Evolutionary conservation across 1,140 invertebrate species (phyloP).

Genomic region (Anoplolepis gracilipes): DNA sequence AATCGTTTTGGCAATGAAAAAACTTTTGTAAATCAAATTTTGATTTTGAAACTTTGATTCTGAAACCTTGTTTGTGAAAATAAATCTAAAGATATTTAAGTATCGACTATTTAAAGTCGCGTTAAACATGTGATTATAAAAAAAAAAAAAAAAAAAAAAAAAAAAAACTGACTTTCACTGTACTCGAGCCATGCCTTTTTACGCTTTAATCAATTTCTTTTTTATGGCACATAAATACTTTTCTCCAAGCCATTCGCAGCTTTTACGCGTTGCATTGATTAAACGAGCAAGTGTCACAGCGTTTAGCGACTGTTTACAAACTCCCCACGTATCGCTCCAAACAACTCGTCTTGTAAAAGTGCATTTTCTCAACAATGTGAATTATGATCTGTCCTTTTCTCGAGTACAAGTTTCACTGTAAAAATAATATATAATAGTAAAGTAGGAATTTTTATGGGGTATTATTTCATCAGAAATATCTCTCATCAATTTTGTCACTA

Average conservation of each 20-base stretch:
- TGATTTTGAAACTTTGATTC: no score
- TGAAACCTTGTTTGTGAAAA: background rate
- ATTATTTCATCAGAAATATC: no score
- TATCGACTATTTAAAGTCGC: background rate
- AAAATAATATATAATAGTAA: no score
- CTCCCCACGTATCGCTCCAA: background rate
- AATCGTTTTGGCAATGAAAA: background rate
- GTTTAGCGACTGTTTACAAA: conserved; percentile 36
- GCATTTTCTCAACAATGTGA: background rate
- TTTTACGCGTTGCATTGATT: conserved; percentile 52
- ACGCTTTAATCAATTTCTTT: conserved; percentile 56
- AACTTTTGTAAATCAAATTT: no score
- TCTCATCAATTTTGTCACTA: no score
- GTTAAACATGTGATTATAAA: conserved; percentile 28
- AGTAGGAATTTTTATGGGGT: no score
- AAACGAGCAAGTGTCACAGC: background rate
- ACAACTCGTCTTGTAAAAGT: conserved; percentile 26
- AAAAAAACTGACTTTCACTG: conserved; percentile 49
- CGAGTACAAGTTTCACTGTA: background rate
- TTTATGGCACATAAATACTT: conserved; percentile 50
- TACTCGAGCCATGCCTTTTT: background rate
- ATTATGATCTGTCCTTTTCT: background rate
- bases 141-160: no score
- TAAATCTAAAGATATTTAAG: background rate
- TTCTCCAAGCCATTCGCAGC: conserved; percentile 4